Conservation (phyloP, 2,113 vertebrate genomes). For the Crotalus viridis region DNA sequence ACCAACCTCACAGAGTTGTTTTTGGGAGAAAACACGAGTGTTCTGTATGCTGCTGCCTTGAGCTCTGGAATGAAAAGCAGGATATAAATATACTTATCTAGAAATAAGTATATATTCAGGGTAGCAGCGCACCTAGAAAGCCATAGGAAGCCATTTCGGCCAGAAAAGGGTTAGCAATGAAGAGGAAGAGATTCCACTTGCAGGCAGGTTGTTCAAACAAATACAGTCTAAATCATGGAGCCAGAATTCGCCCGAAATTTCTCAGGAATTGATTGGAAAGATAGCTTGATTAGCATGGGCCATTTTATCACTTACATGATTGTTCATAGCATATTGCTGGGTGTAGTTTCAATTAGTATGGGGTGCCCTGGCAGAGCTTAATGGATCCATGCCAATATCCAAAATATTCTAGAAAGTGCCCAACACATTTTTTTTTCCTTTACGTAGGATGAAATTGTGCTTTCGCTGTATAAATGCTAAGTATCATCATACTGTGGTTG, state of each 20-base stretch:
- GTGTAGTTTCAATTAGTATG: neutral
- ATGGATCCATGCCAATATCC: neutral
- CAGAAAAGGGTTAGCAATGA: neutral
- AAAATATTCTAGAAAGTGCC: neutral
- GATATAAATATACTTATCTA: neutral
- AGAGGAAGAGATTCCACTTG: neutral
- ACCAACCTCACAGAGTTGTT: neutral
- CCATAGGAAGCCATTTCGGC: neutral
- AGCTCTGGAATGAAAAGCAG: neutral
- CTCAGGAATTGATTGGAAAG: neutral
- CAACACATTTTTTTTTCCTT: neutral
- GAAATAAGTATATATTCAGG: neutral
- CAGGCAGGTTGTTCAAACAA: neutral
- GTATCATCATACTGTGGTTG: neutral
- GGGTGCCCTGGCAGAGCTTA: neutral
- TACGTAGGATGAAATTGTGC: neutral
- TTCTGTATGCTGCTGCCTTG: neutral
- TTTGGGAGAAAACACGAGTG: neutral
- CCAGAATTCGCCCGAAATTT: neutral
- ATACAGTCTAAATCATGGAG: neutral
- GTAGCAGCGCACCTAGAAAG: neutral
- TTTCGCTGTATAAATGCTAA: neutral
- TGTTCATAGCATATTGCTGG: neutral
- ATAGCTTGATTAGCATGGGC: neutral
- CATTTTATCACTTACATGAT: neutral